Conservation (phyloP, 2,113 vertebrate genomes). For the Lanius collurio region DNA sequence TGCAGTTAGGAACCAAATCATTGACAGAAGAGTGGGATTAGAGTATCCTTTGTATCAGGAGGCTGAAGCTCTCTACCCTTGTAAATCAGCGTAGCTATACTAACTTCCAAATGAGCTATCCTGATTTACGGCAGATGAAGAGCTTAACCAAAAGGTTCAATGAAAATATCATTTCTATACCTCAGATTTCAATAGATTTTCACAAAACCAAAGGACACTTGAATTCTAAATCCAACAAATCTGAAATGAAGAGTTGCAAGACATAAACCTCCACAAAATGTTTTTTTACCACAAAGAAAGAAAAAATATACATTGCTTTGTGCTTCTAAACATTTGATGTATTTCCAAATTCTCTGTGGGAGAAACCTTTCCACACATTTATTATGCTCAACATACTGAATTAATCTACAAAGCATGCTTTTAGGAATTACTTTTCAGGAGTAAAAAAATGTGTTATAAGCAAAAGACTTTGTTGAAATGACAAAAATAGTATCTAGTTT, state of each 20-base stretch:
- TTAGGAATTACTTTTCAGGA: slow-evolving; percentile 44
- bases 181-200: neutral
- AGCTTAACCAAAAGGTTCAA: neutral
- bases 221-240: neutral
- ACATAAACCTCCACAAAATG: neutral
- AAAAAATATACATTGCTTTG: neutral
- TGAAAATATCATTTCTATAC: neutral
- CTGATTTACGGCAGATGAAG: neutral
- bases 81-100: neutral
- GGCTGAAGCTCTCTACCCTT: neutral
- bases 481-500: neutral
- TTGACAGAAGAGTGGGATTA: neutral
- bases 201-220: neutral
- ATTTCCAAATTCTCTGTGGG: neutral
- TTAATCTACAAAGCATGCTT: neutral
- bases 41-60: neutral
- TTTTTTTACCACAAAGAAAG: neutral
- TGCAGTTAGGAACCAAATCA: neutral
- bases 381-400: neutral
- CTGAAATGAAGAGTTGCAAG: neutral
- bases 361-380: neutral
- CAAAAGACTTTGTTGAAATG: neutral
- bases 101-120: neutral
- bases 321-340: neutral
- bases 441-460: slow-evolving; percentile 11